Percentiles rank a stretch among this genome's conserved stretches.
These are phyloP conservation scores for Scophthalmus maximus DNA, from an alignment of 2,113 vertebrate genomes.

Conservation along the genomic window DNA sequence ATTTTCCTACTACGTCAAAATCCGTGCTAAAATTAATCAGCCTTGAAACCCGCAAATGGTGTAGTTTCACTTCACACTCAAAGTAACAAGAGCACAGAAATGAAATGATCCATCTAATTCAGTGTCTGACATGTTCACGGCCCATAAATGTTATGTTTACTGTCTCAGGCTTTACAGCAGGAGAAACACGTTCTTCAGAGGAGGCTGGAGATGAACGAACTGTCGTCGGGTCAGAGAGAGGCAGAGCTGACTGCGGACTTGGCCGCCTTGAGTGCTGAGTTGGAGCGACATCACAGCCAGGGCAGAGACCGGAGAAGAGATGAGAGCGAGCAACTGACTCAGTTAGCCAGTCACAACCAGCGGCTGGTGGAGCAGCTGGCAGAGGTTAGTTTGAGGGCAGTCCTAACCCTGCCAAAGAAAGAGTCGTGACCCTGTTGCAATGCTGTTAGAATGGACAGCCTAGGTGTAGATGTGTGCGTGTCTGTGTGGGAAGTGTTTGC, in stretches of 20 bases:
- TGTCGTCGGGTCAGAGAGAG: conserved; percentile 77
- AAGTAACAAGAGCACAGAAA: background rate
- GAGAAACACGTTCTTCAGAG: conserved; percentile 80
- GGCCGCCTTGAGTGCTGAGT: conserved; percentile 58
- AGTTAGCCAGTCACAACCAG: conserved; percentile 84
- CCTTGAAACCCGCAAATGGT: background rate
- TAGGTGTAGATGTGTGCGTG: background rate
- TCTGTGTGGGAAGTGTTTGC: conserved; percentile 1
- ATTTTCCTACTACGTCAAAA: background rate
- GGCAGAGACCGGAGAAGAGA: conserved; percentile 76
- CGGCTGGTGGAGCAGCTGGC: conserved; percentile 84
- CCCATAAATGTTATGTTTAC: background rate
- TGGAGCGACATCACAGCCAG: conserved; percentile 76
- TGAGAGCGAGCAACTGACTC: conserved; percentile 79
- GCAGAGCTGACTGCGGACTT: conserved; percentile 79
- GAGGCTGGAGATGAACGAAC: conserved; percentile 77
- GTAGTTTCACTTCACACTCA: background rate
- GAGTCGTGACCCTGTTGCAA: background rate
- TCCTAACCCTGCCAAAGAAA: background rate
- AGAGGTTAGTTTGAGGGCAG: conserved; percentile 74
- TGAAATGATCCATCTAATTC: background rate
- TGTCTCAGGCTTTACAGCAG: conserved; percentile 78
- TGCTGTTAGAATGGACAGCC: conserved; percentile 9
- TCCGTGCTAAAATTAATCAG: background rate
- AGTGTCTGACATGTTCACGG: background rate